phyloP scores from a whole-genome alignment of 2,888 invertebrate genomes.

The Stenotaenia linearis region DNA sequence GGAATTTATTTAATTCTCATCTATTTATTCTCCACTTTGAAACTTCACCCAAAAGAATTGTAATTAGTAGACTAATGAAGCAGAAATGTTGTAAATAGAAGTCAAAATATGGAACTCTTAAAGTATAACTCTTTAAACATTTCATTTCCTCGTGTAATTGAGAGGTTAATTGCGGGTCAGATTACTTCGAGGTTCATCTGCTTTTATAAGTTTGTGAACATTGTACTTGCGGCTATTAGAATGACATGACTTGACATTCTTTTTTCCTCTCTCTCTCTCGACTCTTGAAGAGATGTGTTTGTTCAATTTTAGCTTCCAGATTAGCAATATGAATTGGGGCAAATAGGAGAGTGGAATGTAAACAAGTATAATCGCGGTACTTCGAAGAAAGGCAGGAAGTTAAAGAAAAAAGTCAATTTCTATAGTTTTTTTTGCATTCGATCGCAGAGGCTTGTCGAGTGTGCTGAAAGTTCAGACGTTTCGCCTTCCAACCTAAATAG shows the following conservation, averaged over 20 bases:
- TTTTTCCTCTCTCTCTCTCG: too few species aligned
- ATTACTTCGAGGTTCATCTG: neutral
- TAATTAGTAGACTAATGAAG: neutral
- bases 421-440: neutral
- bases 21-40: neutral
- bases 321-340: neutral
- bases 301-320: too few species aligned
- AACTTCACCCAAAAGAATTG: neutral
- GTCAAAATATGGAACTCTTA: neutral
- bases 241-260: too few species aligned
- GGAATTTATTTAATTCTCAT: neutral
- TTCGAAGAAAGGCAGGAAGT: neutral
- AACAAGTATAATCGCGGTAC: neutral
- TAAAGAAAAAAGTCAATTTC: neutral
- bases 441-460: neutral
- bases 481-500: constrained; percentile 7
- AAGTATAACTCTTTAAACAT: neutral
- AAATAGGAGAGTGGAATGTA: neutral
- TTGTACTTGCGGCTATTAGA: too few species aligned
- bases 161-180: neutral
- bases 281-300: too few species aligned
- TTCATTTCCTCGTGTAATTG: too few species aligned
- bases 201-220: neutral
- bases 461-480: constrained; percentile 9
- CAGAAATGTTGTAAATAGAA: neutral